Evolutionary conservation across 2,888 invertebrate species (phyloP), one percentile per base, ranked within the genome.

Genomic region (Drosophila dives): DNA sequence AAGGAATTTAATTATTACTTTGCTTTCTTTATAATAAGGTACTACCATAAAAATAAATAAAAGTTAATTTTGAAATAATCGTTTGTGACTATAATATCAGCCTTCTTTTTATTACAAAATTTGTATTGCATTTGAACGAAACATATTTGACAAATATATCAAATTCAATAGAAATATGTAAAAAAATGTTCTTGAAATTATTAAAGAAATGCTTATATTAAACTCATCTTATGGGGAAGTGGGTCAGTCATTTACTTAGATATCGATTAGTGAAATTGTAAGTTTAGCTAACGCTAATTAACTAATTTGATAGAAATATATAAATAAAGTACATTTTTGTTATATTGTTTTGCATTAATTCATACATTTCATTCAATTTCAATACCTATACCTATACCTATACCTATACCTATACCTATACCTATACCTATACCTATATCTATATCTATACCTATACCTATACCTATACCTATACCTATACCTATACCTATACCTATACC

Each of bases 211-310:
- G 12, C 7, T 42, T 12, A 6, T 6, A 45, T 1, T 12, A 12
- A 42, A 7, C 12, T 20, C 12, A 7, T 45, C 3, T 12, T 3
- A 3, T 20, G 1, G 7, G 7, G 7, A 7, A 45, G 7, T 45
- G 3, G 1, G 20, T 7, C n/a, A 40, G n/a, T n/a, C n/a, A 17
- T 6, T 36, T 36, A 6, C 36, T n/a, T n/a, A n/a, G 10, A 4
- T 11, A n/a, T 40, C 11, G 2, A 2, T n/a, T n/a, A 11, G n/a
- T 40, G n/a, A n/a, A n/a, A n/a, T 10, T n/a, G 2, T 40, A 40
- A n/a, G 10, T n/a, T 40, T 0, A n/a, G 0, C 1, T 10, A 11
- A n/a, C n/a, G 4, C 0, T 40, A 5, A n/a, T 40, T n/a, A 40
- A 2, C n/a, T 11, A n/a, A 5, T 2, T 42, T n/a, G 11, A 5